Base-by-base conservation (phyloP, 1,140 invertebrate species). In the Gryllus bimaculatus region DNA sequence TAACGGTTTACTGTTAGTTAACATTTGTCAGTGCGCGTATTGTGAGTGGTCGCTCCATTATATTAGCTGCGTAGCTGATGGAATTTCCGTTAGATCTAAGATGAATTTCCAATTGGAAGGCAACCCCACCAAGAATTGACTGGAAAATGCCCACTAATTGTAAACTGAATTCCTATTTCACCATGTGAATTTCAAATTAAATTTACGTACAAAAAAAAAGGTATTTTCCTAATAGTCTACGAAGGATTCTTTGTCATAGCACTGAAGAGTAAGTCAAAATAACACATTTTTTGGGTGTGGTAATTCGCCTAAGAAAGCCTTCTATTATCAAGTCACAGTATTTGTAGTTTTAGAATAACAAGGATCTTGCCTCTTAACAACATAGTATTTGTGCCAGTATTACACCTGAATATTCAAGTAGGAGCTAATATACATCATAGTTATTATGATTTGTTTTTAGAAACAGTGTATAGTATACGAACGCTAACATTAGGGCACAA, bases 311-410 rank as follows among this genome's bases (percentile, higher is more conserved):
- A 66, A 10, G 10, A 66, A 66, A 66, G 54, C 54, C 10, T 66
- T 66, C 54, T 66, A 66, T 66, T 66, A 66, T 66, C 54, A 66
- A 66, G 54, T 66, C 54, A 66, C 54, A 66, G 54, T 66, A 66
- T 66, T 66, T 66, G 54, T 66, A 66, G 54, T 66, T 66, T 39
- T 66, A 66, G 54, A 66, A 66, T 66, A 66, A 66, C 54, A 66
- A 66, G 54, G 54, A 66, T 10, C 18, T 66, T 66, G 54, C 54
- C 54, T 66, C 54, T 66, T 66, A 66, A 66, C 54, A 66, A 66
- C 54, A 18, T 66, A 66, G 18, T 66, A 66, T 66, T 66, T 66
- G 54, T 66, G 54, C 54, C 54, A 13, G 10, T 13, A 66, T 13
- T 66, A 66, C 54, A 66, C 18, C 54, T 66, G 54, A 66, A 66